A percentile compares a stretch with the other conserved stretches of the same genome.
phyloP scores from a whole-genome alignment of 2,797 vertebrate genomes.

The Parauchenoglanis punctatus region DNA sequence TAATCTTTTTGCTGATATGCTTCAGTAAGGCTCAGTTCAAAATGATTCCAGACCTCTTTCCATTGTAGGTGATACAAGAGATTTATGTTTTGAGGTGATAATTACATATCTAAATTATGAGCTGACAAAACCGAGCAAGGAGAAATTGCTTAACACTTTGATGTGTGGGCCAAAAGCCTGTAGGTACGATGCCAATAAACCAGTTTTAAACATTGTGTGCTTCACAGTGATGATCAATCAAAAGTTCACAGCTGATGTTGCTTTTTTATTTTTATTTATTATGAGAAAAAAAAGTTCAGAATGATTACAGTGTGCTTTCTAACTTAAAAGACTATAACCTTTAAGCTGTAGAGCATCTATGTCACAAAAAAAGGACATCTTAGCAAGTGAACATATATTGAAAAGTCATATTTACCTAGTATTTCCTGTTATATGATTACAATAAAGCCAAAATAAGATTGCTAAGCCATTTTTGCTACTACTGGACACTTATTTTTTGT shows the following conservation, averaged over 20 bases:
- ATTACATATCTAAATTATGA: slow-evolving; percentile 80
- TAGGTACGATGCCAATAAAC: slow-evolving; percentile 22
- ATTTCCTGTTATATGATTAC: background rate
- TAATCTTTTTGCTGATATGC: slow-evolving; percentile 77
- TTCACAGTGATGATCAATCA: slow-evolving; percentile 1
- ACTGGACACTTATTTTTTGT: background rate
- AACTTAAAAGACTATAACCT: background rate
- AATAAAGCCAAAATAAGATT: background rate
- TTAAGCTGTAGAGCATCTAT: background rate
- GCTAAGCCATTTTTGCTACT: background rate
- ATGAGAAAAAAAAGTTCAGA: background rate
- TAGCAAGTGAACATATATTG: too few relatives aligned
- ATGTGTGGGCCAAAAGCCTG: slow-evolving; percentile 62
- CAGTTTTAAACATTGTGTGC: slow-evolving; percentile 6
- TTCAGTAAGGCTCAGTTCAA: slow-evolving; percentile 69
- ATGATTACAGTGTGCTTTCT: background rate
- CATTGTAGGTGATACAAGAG: slow-evolving; percentile 68
- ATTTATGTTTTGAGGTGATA: slow-evolving; percentile 74
- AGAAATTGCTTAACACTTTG: slow-evolving; percentile 69
- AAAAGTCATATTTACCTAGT: background rate
- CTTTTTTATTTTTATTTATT: background rate
- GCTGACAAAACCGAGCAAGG: slow-evolving; percentile 69
- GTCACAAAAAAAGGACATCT: background rate
- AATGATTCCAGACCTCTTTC: slow-evolving; percentile 76
- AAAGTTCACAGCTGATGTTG: background rate